These are phyloP conservation scores for Pomatorhinus ruficollis DNA, from an alignment of 2,113 vertebrate species.

Conservation along the genomic window DNA sequence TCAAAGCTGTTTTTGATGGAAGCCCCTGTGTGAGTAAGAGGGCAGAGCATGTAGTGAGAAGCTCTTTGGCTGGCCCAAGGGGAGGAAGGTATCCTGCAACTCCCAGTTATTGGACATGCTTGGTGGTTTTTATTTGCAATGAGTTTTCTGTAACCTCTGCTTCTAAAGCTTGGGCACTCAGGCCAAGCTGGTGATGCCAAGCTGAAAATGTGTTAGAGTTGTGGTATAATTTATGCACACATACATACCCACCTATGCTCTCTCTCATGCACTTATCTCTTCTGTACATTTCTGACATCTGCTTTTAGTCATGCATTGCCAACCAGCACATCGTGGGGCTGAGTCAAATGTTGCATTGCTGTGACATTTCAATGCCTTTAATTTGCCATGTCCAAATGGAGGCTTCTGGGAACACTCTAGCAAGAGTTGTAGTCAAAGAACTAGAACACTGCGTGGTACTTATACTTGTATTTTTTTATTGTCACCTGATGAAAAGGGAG, in stretches of 20 bases:
- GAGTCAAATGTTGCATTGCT: not conserved
- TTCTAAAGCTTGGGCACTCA: not conserved
- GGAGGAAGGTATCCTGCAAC: not conserved
- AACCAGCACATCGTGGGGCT: not conserved
- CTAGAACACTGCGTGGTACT: not conserved
- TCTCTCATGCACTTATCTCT: not conserved
- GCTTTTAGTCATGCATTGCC: not conserved
- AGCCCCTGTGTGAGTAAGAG: not conserved
- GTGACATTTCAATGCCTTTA: not conserved
- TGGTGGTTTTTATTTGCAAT: not conserved
- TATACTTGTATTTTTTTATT: not conserved
- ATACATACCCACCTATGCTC: rapidly evolving
- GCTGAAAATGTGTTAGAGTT: not conserved
- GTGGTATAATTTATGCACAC: not conserved
- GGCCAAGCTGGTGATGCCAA: not conserved
- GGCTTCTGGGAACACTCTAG: not conserved
- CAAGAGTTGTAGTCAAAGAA: not conserved
- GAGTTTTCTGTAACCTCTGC: not conserved
- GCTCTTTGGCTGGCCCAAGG: not conserved
- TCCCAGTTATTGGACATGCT: rapidly evolving
- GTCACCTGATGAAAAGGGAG: not conserved
- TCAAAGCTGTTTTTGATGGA: not conserved
- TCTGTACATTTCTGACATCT: not conserved
- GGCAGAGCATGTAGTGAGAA: not conserved
- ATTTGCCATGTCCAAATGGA: not conserved